phyloP scores from a whole-genome alignment of 2,113 vertebrate genomes.

The Syrrhaptes paradoxus region DNA sequence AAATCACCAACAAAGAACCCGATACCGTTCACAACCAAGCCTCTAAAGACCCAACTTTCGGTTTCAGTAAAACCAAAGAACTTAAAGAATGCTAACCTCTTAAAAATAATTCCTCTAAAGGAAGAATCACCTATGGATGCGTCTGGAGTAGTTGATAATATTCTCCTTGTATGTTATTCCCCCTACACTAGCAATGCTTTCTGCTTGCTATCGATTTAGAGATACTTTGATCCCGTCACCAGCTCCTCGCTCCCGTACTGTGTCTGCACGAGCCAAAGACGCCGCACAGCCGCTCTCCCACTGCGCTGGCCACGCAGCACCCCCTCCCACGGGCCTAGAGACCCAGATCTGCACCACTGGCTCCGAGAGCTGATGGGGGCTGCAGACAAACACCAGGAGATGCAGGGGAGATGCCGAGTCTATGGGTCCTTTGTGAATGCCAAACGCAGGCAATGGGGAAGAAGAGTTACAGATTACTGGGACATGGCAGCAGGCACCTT shows the following conservation, averaged over 20 bases:
- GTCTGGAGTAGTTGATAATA: neutral
- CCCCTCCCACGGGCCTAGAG: neutral
- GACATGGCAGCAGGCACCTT: accelerated
- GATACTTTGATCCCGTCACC: neutral
- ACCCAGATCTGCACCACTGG: neutral
- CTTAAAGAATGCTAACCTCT: neutral
- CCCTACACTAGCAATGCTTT: neutral
- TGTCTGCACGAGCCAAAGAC: neutral
- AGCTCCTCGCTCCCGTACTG: accelerated
- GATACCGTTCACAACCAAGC: too few species aligned
- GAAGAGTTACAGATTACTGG: neutral
- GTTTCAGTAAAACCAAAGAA: neutral
- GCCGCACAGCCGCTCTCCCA: accelerated
- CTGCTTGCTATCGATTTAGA: neutral
- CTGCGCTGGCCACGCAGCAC: accelerated
- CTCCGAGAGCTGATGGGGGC: accelerated
- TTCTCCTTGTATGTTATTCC: neutral
- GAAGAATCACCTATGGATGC: neutral
- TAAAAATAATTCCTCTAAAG: neutral
- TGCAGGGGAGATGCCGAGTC: neutral
- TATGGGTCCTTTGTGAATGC: accelerated
- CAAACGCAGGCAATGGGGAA: neutral
- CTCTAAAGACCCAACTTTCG: neutral
- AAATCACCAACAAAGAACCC: neutral
- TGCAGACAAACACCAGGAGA: neutral